A percentile compares a stretch with the other conserved stretches of the same genome.
phyloP scores from a whole-genome alignment of 2,113 vertebrate species.

The Peucedramus taeniatus region DNA sequence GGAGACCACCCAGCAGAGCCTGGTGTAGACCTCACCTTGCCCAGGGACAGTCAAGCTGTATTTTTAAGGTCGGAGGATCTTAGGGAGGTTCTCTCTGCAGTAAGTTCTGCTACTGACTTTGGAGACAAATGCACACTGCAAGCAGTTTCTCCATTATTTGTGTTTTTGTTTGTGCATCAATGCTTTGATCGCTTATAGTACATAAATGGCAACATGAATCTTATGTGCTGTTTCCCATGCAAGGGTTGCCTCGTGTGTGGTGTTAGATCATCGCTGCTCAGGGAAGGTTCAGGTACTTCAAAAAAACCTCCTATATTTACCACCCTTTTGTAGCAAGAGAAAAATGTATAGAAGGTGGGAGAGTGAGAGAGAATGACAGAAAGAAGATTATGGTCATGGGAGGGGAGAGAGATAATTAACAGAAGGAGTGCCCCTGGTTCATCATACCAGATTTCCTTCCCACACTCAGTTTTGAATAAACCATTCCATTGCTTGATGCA shows the following conservation, averaged over 20 bases:
- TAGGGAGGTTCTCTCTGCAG: background rate
- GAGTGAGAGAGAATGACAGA: background rate
- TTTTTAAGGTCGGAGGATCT: background rate
- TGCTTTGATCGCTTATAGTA: background rate
- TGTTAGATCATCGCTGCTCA: background rate
- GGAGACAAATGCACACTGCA: background rate
- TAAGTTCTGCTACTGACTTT: background rate
- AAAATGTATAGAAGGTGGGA: background rate
- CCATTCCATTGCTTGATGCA: background rate
- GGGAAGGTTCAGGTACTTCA: background rate
- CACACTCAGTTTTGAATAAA: background rate
- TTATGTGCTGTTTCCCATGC: background rate
- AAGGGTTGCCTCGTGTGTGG: fast-evolving
- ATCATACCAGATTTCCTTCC: background rate
- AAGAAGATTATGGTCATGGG: background rate
- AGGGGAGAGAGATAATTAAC: background rate
- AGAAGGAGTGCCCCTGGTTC: background rate
- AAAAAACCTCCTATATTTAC: background rate
- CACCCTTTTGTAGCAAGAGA: background rate
- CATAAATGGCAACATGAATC: background rate
- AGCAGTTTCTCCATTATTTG: background rate
- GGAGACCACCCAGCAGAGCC: background rate
- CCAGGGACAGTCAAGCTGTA: fast-evolving
- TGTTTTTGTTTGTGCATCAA: background rate
- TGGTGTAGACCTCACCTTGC: background rate